Evolutionary conservation across 2,888 invertebrate genomes (phyloP).

Genomic region (Crioceris asparagi): DNA sequence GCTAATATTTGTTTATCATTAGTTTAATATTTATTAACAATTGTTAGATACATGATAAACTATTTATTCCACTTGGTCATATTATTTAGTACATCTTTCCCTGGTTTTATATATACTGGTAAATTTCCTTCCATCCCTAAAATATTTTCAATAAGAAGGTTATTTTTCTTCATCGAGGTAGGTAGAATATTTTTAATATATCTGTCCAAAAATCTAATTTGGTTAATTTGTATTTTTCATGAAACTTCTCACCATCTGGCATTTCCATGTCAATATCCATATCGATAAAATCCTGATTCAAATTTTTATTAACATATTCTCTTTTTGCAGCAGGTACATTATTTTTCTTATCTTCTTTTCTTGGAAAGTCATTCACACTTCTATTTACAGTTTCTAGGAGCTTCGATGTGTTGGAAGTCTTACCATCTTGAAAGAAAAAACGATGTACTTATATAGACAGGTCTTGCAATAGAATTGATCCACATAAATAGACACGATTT

Average conservation of each 20-base stretch:
- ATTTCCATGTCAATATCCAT: constrained; percentile 21
- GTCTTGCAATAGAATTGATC: too few relatives aligned
- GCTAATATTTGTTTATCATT: not conserved
- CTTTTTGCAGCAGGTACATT: not conserved
- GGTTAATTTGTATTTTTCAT: too few relatives aligned
- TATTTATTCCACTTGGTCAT: constrained; percentile 6
- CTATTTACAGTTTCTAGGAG: too few relatives aligned
- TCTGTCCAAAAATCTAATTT: too few relatives aligned
- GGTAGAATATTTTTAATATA: not conserved
- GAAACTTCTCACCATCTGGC: constrained; percentile 20
- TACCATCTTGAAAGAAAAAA: too few relatives aligned
- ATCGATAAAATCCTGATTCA: constrained; percentile 24
- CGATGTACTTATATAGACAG: too few relatives aligned
- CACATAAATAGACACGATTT: too few relatives aligned
- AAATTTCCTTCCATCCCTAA: constrained; percentile 16
- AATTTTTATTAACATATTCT: not conserved
- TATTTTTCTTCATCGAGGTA: not conserved
- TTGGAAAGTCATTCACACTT: too few relatives aligned
- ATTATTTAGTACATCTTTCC: constrained; percentile 1
- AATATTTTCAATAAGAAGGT: not conserved
- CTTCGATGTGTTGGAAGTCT: too few relatives aligned
- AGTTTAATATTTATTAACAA: not conserved
- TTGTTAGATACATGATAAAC: not conserved
- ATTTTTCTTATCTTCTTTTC: not conserved
- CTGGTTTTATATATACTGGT: constrained; percentile 13